Conservation (phyloP, 2,797 vertebrate genomes). For the Rousettus madagascariensis region DNA sequence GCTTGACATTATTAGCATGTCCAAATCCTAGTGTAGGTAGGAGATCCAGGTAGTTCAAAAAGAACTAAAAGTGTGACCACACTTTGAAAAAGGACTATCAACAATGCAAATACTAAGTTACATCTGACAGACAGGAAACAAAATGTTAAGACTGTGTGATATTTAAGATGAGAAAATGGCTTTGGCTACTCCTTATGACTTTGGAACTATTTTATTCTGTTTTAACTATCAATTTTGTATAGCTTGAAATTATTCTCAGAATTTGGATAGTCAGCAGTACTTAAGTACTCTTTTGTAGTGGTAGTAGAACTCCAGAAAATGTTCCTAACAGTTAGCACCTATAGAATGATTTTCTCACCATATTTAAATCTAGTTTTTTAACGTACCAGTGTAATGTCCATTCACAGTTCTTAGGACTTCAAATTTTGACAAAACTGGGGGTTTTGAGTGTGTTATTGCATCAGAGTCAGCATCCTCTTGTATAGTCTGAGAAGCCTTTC, state of each 20-base stretch:
- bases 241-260: constrained; percentile 5
- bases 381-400: background rate
- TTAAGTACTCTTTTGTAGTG: background rate
- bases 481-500: background rate
- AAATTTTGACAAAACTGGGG: background rate
- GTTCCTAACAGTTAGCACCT: background rate
- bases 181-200: too few relatives aligned
- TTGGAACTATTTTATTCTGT: background rate
- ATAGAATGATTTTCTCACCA: background rate
- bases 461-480: background rate
- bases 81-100: constrained; percentile 16
- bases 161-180: constrained; percentile 33
- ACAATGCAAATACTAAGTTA: constrained; percentile 31
- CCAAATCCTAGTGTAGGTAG: background rate
- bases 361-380: constrained; percentile 43
- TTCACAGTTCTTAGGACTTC: background rate
- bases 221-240: constrained; percentile 4
- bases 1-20: background rate
- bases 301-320: background rate
- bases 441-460: background rate
- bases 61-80: background rate
- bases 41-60: constrained; percentile 19
- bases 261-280: background rate
- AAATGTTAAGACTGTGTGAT: constrained; percentile 1
- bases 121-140: constrained; percentile 29